Evolutionary conservation across 2,113 vertebrate genomes (phyloP).

Genomic region (Entomyzon cyanotis): DNA sequence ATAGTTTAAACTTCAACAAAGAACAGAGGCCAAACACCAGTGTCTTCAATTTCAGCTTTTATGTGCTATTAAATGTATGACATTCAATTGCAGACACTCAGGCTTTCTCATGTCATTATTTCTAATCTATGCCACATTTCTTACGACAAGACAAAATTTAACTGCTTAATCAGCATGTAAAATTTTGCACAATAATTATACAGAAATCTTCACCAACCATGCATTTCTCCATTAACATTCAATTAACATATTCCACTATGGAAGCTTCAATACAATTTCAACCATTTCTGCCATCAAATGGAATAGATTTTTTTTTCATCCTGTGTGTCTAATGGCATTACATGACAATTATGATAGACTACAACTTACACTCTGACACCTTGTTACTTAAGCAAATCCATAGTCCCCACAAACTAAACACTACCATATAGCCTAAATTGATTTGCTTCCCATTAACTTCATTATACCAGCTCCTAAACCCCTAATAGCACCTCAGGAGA

Average conservation of each 20-base stretch:
- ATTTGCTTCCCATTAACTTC: neutral
- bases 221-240: neutral
- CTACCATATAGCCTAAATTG: neutral
- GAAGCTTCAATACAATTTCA: neutral
- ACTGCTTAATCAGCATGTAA: neutral
- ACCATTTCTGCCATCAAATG: neutral
- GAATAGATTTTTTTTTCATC: neutral
- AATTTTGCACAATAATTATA: neutral
- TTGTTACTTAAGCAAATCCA: neutral
- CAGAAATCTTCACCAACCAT: neutral
- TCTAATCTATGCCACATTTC: neutral
- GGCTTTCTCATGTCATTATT: neutral
- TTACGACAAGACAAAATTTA: neutral
- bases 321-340: neutral
- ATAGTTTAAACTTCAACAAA: neutral
- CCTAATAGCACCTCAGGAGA: neutral
- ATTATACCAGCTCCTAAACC: neutral
- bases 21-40: neutral
- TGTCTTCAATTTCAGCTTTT: neutral
- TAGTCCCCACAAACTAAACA: neutral
- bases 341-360: neutral
- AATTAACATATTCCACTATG: neutral
- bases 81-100: neutral
- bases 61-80: neutral
- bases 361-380: neutral